Evolutionary conservation across 2,113 vertebrate genomes (phyloP).

Genomic region (Cercocebus atys): DNA sequence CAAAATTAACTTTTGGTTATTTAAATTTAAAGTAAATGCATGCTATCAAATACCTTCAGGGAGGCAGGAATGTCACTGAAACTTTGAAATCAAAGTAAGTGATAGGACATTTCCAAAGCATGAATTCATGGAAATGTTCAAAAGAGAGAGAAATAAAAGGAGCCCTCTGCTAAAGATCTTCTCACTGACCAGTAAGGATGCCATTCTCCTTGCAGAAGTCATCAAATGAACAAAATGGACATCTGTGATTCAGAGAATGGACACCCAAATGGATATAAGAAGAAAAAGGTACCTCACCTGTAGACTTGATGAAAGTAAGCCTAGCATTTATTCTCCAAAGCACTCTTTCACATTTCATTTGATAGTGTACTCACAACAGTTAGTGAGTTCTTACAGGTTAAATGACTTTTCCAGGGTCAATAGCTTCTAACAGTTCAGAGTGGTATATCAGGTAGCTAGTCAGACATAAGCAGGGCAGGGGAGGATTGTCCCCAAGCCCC

Average conservation of each 20-base stretch:
- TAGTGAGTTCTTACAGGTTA: background rate
- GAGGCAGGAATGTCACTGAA: background rate
- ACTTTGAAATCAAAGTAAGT: background rate
- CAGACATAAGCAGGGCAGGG: too few species aligned
- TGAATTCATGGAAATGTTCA: background rate
- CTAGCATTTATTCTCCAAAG: background rate
- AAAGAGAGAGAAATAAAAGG: background rate
- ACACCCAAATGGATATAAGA: too few species aligned
- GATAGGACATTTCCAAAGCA: background rate
- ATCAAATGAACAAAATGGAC: background rate
- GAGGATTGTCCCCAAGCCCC: too few species aligned
- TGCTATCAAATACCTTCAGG: background rate
- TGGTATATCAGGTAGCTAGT: too few species aligned
- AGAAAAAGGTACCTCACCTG: background rate
- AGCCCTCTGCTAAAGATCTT: background rate
- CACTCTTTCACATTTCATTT: background rate
- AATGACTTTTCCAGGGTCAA: background rate
- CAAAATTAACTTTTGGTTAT: background rate
- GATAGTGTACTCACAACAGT: background rate
- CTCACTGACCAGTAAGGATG: conserved; percentile 31
- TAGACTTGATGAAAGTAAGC: background rate
- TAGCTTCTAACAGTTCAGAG: background rate
- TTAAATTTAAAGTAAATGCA: background rate
- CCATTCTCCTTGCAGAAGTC: background rate
- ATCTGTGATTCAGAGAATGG: background rate